Percentiles rank a stretch among this genome's conserved stretches.
phyloP scores from a whole-genome alignment of 2,113 vertebrate genomes.

The Brienomyrus brachyistius region DNA sequence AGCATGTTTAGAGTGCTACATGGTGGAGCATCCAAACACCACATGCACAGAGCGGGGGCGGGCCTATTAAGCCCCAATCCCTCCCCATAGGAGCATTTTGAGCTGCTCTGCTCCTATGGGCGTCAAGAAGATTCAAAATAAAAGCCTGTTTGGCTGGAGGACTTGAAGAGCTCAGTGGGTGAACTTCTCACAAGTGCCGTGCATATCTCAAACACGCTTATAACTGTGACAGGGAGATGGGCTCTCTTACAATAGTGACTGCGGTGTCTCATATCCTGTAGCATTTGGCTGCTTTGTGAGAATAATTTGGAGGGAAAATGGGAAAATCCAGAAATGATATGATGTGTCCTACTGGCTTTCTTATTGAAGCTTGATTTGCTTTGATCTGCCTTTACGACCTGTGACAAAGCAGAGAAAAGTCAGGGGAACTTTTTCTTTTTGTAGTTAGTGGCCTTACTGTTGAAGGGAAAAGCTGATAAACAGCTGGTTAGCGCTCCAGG shows the following conservation, averaged over 20 bases:
- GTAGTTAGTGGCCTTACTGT: neutral
- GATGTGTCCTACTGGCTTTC: neutral
- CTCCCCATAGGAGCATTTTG: neutral
- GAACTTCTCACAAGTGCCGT: neutral
- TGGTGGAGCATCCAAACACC: neutral
- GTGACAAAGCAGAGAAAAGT: neutral
- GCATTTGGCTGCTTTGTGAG: neutral
- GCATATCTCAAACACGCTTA: neutral
- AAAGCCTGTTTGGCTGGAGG: neutral
- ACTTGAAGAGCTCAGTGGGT: neutral
- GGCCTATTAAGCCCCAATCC: neutral
- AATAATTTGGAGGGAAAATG: neutral
- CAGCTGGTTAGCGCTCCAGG: neutral
- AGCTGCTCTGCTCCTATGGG: neutral
- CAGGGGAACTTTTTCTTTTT: neutral
- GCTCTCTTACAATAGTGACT: neutral
- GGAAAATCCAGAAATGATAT: neutral
- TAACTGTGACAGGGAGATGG: neutral
- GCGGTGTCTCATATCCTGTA: neutral
- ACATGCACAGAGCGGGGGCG: neutral
- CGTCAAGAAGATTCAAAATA: neutral
- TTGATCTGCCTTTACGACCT: neutral
- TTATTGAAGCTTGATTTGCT: constrained; percentile 6
- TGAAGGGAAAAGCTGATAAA: neutral
- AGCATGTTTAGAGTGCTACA: neutral